Evolutionary conservation across 2,888 invertebrate genomes (phyloP), one percentile per base, ranked within the genome.

Genomic region (Rotaria macrura): DNA sequence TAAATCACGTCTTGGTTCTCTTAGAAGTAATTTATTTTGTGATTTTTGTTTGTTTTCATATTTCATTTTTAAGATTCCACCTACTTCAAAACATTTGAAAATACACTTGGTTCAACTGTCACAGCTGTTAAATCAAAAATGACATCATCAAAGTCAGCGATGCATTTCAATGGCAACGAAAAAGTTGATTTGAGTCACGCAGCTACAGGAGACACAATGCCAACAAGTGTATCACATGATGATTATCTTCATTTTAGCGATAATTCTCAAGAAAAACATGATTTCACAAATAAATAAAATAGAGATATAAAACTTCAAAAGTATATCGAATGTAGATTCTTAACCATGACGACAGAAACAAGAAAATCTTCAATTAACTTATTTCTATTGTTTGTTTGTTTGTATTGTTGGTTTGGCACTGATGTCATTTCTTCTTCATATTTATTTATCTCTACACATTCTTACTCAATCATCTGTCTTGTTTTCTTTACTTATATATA

Each of bases 31-130:
- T 25, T 43, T 12, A 23, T 38, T 47, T 12, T 6, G 17, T 25
- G 17, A n/a, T 23, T 34, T 2, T 43, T 65, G 9, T 40, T 38
- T 29, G 0, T 20, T 34, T 52, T 52, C 23, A 23, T 52, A 5
- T 52, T 23, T 52, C 1, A 5, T 47, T 79, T 38, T 43, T 79
- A n/a, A 79, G 79, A 79, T 79, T 40, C 79, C 4, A 65, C 4
- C 20, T 79, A 38, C n/a, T 86, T 86, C 40, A 84, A 83, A 40
- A 84, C 86, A 38, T 84, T 86, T 55, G 86, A 86, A 40, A 72
- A 57, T 52, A 65, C 65, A 47, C 47, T 85, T 29, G 85, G 85
- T 38, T 85, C 85, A 65, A 65, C 55, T 23, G 84, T 86, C 40
- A 85, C 20, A 43, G 79, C 79, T 43, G 79, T 79, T 40, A 79